Evolutionary conservation across 2,888 invertebrate species (phyloP).

Genomic region (Spilosoma lubricipeda): DNA sequence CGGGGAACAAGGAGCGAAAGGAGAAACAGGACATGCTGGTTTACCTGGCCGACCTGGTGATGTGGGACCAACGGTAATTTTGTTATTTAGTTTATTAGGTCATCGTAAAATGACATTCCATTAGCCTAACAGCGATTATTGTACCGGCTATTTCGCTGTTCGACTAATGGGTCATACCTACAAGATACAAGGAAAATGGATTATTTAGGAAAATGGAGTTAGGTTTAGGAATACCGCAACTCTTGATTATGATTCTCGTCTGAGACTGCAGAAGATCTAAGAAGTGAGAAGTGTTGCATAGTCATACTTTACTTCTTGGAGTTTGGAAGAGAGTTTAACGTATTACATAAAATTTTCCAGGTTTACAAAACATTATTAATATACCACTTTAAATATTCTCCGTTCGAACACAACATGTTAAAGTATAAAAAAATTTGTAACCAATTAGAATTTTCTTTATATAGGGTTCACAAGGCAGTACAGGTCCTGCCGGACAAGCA

Average conservation of each 20-base stretch:
- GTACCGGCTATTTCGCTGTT: too few relatives aligned
- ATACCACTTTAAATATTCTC: neutral
- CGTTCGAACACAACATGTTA: neutral
- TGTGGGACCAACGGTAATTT: conserved; percentile 88
- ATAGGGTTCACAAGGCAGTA: conserved; percentile 90
- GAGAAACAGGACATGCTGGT: conserved; percentile 91
- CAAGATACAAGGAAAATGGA: too few relatives aligned
- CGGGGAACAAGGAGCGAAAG: conserved; percentile 92
- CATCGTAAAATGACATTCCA: too few relatives aligned
- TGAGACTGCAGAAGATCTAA: too few relatives aligned
- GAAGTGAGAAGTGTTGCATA: too few relatives aligned
- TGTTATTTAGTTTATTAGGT: neutral
- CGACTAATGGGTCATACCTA: too few relatives aligned
- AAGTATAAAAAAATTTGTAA: neutral
- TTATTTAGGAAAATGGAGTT: too few relatives aligned
- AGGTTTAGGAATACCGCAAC: too few relatives aligned
- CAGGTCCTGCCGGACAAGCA: conserved; percentile 89
- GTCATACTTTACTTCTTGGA: neutral
- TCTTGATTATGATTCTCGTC: too few relatives aligned
- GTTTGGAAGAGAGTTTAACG: neutral
- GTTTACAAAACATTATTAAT: too few relatives aligned
- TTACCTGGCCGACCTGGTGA: conserved; percentile 92
- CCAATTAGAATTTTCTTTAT: conserved; percentile 15
- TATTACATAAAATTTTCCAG: neutral
- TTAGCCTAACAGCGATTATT: too few relatives aligned